Percentiles rank a stretch among this genome's conserved stretches.
These are phyloP conservation scores for Narcine bancroftii DNA, from an alignment of 2,113 vertebrate species.

Conservation along the genomic window DNA sequence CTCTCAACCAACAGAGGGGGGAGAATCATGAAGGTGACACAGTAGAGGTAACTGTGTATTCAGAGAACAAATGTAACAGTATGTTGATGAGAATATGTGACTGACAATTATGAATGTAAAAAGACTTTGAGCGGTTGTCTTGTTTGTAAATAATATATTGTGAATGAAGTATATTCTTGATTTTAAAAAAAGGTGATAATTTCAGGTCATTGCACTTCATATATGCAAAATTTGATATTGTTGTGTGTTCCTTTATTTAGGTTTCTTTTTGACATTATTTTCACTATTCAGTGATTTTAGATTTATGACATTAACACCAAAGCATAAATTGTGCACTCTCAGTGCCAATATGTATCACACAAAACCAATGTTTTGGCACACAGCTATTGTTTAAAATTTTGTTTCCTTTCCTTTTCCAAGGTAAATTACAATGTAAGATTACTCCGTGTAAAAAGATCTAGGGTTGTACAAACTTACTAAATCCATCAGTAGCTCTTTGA, in stretches of 20 bases:
- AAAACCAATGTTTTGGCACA: neutral
- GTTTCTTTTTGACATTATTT: neutral
- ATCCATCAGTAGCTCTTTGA: neutral
- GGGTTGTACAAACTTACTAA: neutral
- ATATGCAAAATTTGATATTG: neutral
- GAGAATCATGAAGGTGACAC: too few relatives aligned
- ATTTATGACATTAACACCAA: neutral
- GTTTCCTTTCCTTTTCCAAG: neutral
- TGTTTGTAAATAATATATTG: too few relatives aligned
- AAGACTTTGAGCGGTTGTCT: too few relatives aligned
- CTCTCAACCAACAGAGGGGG: too few relatives aligned
- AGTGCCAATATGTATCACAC: neutral
- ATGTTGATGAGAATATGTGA: too few relatives aligned
- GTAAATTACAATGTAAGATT: neutral
- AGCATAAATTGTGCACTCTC: neutral
- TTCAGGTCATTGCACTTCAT: neutral
- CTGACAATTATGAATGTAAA: too few relatives aligned
- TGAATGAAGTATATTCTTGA: too few relatives aligned
- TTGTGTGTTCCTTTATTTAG: neutral
- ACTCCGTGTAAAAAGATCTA: neutral
- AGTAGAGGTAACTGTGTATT: too few relatives aligned
- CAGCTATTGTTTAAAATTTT: neutral
- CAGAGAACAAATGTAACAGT: too few relatives aligned
- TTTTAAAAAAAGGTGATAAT: too few relatives aligned
- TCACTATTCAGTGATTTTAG: neutral